Conservation (phyloP, 2,888 invertebrate genomes). For the Homarus gammarus region DNA sequence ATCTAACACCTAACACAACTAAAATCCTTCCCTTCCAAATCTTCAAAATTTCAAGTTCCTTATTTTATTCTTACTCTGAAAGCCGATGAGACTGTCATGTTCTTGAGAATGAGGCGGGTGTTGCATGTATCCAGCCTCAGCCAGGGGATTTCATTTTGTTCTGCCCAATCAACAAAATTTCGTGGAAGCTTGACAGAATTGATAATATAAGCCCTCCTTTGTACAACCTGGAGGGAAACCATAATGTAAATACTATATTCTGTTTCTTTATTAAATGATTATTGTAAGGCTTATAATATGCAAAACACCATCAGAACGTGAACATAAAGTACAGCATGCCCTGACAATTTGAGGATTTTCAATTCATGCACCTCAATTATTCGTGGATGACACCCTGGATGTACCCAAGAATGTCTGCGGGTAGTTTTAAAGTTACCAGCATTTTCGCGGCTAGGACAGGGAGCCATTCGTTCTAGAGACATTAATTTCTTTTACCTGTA, state of each 20-base stretch:
- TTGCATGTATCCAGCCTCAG: neutral
- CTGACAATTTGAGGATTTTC: neutral
- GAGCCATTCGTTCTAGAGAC: too few relatives aligned
- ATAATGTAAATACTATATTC: neutral
- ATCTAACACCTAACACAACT: too few relatives aligned
- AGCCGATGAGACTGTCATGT: constrained; percentile 11
- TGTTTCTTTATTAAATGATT: too few relatives aligned
- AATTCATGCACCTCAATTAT: neutral
- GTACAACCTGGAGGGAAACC: neutral
- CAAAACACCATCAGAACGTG: neutral
- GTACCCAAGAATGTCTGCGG: too few relatives aligned
- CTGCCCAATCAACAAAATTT: constrained; percentile 3
- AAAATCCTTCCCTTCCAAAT: too few relatives aligned
- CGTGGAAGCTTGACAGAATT: constrained; percentile 11
- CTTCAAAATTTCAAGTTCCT: neutral
- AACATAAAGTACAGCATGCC: neutral
- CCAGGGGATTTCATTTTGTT: neutral
- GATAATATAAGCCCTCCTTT: neutral
- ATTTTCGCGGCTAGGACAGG: too few relatives aligned
- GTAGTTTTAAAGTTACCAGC: too few relatives aligned
- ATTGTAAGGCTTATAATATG: too few relatives aligned
- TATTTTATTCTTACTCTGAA: constrained; percentile 3
- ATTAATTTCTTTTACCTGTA: too few relatives aligned
- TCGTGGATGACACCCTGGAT: too few relatives aligned
- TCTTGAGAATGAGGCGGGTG: constrained; percentile 14